These are phyloP conservation scores for Aleiodes leptofemur DNA, from an alignment of 2,888 invertebrate species.

Conservation along the genomic window DNA sequence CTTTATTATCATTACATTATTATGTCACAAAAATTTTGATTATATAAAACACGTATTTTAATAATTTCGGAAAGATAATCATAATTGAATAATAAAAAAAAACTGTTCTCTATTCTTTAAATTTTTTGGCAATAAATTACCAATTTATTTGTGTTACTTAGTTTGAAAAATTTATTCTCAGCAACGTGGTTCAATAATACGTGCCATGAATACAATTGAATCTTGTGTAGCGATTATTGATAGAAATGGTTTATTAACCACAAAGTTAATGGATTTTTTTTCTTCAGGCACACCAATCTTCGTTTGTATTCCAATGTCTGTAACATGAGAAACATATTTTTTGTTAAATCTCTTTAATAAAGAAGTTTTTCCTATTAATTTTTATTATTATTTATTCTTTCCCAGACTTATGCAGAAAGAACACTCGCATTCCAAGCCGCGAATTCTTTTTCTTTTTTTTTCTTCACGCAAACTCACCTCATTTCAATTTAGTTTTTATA, in stretches of 20 bases:
- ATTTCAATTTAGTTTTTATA: slow-evolving; percentile 36
- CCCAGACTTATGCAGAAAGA: neutral
- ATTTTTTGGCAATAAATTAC: too few species aligned
- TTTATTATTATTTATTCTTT: neutral
- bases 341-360: neutral
- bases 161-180: neutral
- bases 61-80: neutral
- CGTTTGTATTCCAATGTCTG: slow-evolving; percentile 42
- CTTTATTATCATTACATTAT: neutral
- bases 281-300: slow-evolving; percentile 41
- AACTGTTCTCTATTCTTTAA: too few species aligned
- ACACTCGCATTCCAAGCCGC: neutral
- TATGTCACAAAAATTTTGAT: neutral
- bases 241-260: slow-evolving; percentile 16
- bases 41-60: neutral
- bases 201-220: slow-evolving; percentile 24
- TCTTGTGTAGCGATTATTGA: slow-evolving; percentile 11
- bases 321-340: slow-evolving; percentile 28
- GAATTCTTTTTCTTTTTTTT: slow-evolving; percentile 16
- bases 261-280: slow-evolving; percentile 4
- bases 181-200: neutral
- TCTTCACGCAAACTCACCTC: slow-evolving; percentile 21
- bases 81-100: neutral
- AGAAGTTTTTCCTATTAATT: slow-evolving; percentile 7
- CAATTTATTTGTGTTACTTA: too few species aligned